Percentiles rank a stretch among this genome's conserved stretches.
Evolutionary conservation across 1,140 invertebrate species (phyloP).

Genomic region (Drosophila insularis): DNA sequence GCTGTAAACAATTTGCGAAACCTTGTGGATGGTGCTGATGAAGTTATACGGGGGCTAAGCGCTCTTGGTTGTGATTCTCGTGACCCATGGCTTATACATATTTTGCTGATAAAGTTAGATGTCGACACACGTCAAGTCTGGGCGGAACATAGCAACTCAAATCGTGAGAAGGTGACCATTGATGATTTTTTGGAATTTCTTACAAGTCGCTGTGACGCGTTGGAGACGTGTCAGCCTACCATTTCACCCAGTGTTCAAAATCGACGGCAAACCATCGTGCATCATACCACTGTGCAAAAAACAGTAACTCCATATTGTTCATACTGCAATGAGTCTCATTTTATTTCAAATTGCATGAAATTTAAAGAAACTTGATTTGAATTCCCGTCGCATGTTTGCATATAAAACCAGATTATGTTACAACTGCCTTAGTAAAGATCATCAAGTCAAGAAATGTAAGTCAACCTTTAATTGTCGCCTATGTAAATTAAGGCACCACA

Average conservation of each 20-base stretch:
- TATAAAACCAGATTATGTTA: too few relatives aligned
- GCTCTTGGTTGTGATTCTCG: not conserved
- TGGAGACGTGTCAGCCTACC: too few relatives aligned
- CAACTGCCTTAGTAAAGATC: too few relatives aligned
- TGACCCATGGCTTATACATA: conserved; percentile 2
- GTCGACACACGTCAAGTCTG: not conserved
- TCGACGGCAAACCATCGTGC: not conserved
- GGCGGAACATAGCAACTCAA: too few relatives aligned
- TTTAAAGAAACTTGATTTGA: not conserved
- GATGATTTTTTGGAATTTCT: too few relatives aligned
- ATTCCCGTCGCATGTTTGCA: not conserved
- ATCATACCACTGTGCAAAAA: not conserved
- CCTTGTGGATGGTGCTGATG: not conserved
- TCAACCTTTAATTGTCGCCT: too few relatives aligned
- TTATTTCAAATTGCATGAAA: not conserved
- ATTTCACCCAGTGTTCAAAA: not conserved
- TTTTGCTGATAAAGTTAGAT: not conserved
- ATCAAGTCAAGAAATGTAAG: too few relatives aligned
- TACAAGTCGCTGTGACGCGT: too few relatives aligned
- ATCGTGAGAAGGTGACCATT: too few relatives aligned
- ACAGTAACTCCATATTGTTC: not conserved
- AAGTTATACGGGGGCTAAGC: not conserved
- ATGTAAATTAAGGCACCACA: too few relatives aligned
- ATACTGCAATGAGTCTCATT: not conserved
- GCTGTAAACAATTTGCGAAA: not conserved